Base-by-base conservation (phyloP, 1,140 invertebrate species). In the Paracyclopina nana region DNA sequence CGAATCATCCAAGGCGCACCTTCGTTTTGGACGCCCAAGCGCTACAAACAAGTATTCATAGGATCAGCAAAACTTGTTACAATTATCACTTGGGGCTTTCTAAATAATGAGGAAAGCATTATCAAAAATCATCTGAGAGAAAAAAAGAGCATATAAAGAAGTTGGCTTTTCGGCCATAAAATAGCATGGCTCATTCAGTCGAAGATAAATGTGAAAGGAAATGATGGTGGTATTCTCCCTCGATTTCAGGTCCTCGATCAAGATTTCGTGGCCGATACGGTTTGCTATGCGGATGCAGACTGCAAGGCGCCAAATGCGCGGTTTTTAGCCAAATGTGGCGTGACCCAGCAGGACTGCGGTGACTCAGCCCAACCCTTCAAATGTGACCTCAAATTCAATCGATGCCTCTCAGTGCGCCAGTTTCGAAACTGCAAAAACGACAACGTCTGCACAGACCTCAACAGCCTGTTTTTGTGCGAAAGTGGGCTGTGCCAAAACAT, bases 401-500 rank as follows among this genome's bases (percentile, higher is more conserved):
- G 30, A 44, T 38, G 34, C 20, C n/a, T 38, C n/a, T 38, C 34
- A n/a, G 34, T 38, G 2, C 14, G 34, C n/a, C 34, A 38, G 9
- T 38, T 16, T 38, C 34, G 34, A 8, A 74, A 80, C 38, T 87
- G 83, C 67, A 85, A 85, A 46, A 74, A 78, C 6, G 83, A 86
- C 55, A 14, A 50, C 24, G 30, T 42, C 34, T 52, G 50, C 27
- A 52, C 50, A 14, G 18, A 52, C n/a, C 41, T 52, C 27, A 20
- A 52, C 18, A 27, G 24, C 11, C 46, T 79, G 43, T 85, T 82
- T 60, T 74, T 75, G 57, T 79, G 83, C 55, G 81, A 78, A 0
- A 81, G 83, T 12, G 50, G 62, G 71, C 75, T 11, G 78, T 80
- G 0, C 64, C 82, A 1, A 82, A 84, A 65, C 83, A 81, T 63